Evolutionary conservation across 2,888 invertebrate species (phyloP).

Genomic region (Hypselothyrea guttata): DNA sequence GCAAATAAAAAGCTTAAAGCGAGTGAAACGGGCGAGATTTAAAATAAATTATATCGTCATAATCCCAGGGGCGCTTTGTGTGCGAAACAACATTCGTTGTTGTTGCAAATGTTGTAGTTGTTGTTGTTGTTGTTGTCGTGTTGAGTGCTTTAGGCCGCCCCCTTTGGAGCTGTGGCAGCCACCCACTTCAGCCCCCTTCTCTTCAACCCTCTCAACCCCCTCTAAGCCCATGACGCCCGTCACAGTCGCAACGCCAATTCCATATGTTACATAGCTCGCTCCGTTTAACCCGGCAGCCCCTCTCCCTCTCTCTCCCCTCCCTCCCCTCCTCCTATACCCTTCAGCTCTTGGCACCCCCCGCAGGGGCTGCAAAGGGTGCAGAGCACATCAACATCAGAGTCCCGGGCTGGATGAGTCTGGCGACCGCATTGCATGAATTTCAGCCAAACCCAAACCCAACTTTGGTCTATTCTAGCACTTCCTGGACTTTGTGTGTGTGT

Average conservation of each 20-base stretch:
- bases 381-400: conserved; percentile 29
- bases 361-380: conserved; percentile 32
- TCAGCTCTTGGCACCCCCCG: background rate
- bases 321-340: background rate
- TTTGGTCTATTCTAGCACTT: too few relatives aligned
- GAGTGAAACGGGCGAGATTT: conserved; percentile 68
- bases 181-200: conserved; percentile 15
- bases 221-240: conserved; percentile 51
- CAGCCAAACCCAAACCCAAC: conserved; percentile 60
- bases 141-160: conserved; percentile 71
- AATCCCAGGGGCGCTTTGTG: conserved; percentile 73
- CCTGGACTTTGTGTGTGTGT: conserved; percentile 9
- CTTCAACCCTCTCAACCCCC: too few relatives aligned
- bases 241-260: conserved; percentile 75
- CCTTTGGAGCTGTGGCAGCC: conserved; percentile 33
- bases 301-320: background rate
- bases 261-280: conserved; percentile 64
- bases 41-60: conserved; percentile 75
- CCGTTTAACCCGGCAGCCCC: conserved; percentile 2
- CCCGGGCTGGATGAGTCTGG: conserved; percentile 27
- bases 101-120: conserved; percentile 5
- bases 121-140: conserved; percentile 29
- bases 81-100: conserved; percentile 1
- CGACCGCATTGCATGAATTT: conserved; percentile 75
- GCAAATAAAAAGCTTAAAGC: conserved; percentile 53